Percentiles rank a stretch among this genome's conserved stretches.
phyloP scores from a whole-genome alignment of 2,888 invertebrate species.

The Eurytoma adleriae region DNA sequence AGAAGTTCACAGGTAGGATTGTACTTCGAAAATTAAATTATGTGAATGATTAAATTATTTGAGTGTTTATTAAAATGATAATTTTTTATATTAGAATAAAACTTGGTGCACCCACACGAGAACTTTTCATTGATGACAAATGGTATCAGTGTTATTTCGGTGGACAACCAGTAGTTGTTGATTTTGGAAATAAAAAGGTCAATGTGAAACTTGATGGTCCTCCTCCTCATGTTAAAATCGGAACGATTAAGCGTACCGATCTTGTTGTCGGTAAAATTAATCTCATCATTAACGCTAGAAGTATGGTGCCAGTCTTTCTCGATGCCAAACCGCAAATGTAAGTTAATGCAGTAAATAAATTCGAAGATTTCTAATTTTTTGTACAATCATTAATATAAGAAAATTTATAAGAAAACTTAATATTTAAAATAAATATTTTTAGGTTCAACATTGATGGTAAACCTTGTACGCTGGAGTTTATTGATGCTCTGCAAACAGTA shows the following conservation, averaged over 20 bases:
- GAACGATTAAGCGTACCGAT: slow-evolving; percentile 86
- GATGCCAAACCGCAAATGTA: slow-evolving; percentile 88
- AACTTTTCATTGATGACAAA: slow-evolving; percentile 91
- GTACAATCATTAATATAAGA: too few species aligned
- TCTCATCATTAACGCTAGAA: slow-evolving; percentile 88
- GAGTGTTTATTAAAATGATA: not conserved
- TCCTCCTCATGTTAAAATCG: slow-evolving; percentile 95
- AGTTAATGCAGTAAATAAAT: slow-evolving; percentile 53
- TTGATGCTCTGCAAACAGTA: slow-evolving; percentile 86
- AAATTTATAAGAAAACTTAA: too few species aligned
- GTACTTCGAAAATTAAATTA: not conserved
- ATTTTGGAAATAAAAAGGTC: slow-evolving; percentile 87
- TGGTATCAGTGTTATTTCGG: slow-evolving; percentile 96
- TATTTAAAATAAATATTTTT: slow-evolving; percentile 1
- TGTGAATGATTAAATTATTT: not conserved
- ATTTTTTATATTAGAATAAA: slow-evolving; percentile 80
- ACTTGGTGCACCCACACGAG: slow-evolving; percentile 94
- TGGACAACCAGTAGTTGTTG: slow-evolving; percentile 88
- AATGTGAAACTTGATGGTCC: slow-evolving; percentile 91
- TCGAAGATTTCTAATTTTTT: too few species aligned
- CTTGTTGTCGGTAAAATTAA: slow-evolving; percentile 90
- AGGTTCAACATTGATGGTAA: slow-evolving; percentile 84
- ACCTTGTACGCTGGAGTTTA: slow-evolving; percentile 87
- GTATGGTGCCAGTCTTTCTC: slow-evolving; percentile 87
- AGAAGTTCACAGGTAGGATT: slow-evolving; percentile 78